Conservation (phyloP, 2,888 invertebrate species). For the Brachylomia viminalis region DNA sequence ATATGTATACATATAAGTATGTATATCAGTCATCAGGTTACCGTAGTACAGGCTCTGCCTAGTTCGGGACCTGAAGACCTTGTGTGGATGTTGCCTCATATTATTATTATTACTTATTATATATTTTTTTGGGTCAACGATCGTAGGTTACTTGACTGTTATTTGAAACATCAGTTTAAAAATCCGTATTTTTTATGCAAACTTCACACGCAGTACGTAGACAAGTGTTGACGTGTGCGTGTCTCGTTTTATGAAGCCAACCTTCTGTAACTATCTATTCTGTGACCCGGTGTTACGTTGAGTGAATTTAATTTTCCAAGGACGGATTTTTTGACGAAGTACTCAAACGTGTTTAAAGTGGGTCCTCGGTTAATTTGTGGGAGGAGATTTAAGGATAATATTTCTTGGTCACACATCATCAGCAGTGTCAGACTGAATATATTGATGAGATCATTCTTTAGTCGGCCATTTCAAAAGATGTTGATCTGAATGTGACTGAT, state of each 20-base stretch:
- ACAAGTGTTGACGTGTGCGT: not conserved
- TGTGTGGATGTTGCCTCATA: too few relatives aligned
- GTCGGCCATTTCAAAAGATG: not conserved
- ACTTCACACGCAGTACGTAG: not conserved
- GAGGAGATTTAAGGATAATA: conserved; percentile 31
- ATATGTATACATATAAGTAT: too few relatives aligned
- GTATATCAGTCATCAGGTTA: too few relatives aligned
- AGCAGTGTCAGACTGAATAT: conserved; percentile 10
- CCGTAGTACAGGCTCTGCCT: too few relatives aligned
- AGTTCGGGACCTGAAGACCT: too few relatives aligned
- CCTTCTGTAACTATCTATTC: conserved; percentile 12
- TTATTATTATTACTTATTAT: too few relatives aligned
- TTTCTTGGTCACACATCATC: conserved; percentile 21
- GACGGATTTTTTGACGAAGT: conserved; percentile 59
- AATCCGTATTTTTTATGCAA: not conserved
- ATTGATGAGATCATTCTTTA: conserved; percentile 2
- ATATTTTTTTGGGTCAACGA: not conserved
- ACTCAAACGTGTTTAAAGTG: conserved; percentile 44
- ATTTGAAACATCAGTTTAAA: not conserved
- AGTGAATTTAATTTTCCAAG: conserved; percentile 76
- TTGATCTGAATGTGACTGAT: not conserved
- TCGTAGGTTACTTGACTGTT: too few relatives aligned
- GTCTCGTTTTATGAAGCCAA: not conserved
- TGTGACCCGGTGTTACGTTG: conserved; percentile 61
- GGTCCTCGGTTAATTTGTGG: conserved; percentile 48